phyloP scores from a whole-genome alignment of 2,797 vertebrate genomes.

The Crypturellus tataupa region DNA sequence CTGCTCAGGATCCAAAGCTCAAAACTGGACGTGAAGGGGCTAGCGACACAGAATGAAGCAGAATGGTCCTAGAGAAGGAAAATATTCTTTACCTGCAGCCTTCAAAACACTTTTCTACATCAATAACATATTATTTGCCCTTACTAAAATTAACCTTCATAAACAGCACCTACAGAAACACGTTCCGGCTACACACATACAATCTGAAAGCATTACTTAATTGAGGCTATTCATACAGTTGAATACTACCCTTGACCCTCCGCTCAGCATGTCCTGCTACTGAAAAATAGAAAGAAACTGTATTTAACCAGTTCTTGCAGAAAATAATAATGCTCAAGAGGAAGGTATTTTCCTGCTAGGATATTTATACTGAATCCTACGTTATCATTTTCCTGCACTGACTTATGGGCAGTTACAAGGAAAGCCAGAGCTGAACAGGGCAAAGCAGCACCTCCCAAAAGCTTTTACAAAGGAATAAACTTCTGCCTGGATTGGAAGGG shows the following conservation, averaged over 20 bases:
- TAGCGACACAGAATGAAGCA: not conserved
- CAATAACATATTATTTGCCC: not conserved
- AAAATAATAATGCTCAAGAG: not conserved
- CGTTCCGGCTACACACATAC: fast-evolving
- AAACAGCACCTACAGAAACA: not conserved
- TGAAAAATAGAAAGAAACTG: not conserved
- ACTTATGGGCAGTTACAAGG: not conserved
- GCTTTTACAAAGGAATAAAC: not conserved
- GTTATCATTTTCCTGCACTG: not conserved
- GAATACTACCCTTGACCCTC: not conserved
- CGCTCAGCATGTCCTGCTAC: not conserved
- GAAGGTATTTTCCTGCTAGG: not conserved
- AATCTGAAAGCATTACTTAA: not conserved
- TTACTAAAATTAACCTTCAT: not conserved
- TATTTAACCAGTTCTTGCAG: not conserved
- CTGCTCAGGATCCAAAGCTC: not conserved
- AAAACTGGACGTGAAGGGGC: not conserved
- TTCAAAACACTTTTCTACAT: not conserved
- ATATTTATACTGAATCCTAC: not conserved
- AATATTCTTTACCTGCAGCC: not conserved
- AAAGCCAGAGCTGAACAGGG: not conserved
- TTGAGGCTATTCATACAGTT: not conserved
- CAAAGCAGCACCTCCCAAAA: not conserved
- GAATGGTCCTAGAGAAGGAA: not conserved
- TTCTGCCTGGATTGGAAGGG: not conserved